phyloP scores from a whole-genome alignment of 2,888 invertebrate genomes.

The Baccha elongata region DNA sequence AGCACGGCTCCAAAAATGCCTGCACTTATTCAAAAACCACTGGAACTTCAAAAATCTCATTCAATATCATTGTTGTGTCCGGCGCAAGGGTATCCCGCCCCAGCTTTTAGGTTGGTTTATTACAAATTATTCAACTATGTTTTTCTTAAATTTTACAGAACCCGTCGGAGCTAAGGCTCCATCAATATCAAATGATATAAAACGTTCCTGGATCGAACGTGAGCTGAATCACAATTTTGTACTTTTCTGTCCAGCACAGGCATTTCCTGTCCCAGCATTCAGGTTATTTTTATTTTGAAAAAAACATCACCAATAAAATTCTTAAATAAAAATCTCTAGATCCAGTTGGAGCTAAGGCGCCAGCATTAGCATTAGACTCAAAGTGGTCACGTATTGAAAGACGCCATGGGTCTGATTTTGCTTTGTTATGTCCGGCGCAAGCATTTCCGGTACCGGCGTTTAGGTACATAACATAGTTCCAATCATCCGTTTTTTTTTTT shows the following conservation, averaged over 20 bases:
- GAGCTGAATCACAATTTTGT: constrained; percentile 86
- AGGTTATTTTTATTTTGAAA: constrained; percentile 82
- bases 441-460: constrained; percentile 88
- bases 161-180: constrained; percentile 86
- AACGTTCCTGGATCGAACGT: constrained; percentile 84
- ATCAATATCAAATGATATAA: constrained; percentile 84
- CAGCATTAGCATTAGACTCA: constrained; percentile 87
- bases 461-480: constrained; percentile 82
- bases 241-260: constrained; percentile 90
- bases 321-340: constrained; percentile 80
- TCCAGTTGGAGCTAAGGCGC: constrained; percentile 88
- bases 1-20: constrained; percentile 84
- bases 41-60: constrained; percentile 76
- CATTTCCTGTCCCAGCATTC: constrained; percentile 87
- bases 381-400: constrained; percentile 86
- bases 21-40: constrained; percentile 80
- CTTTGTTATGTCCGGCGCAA: constrained; percentile 89
- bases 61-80: constrained; percentile 85
- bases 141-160: constrained; percentile 75
- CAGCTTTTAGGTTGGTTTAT: constrained; percentile 77
- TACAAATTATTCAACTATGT: neutral
- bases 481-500: neutral
- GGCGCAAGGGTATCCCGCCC: constrained; percentile 90
- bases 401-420: constrained; percentile 77
- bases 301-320: neutral